Evolutionary conservation across 2,797 vertebrate species (phyloP).

Genomic region (Malurus leucopterus): DNA sequence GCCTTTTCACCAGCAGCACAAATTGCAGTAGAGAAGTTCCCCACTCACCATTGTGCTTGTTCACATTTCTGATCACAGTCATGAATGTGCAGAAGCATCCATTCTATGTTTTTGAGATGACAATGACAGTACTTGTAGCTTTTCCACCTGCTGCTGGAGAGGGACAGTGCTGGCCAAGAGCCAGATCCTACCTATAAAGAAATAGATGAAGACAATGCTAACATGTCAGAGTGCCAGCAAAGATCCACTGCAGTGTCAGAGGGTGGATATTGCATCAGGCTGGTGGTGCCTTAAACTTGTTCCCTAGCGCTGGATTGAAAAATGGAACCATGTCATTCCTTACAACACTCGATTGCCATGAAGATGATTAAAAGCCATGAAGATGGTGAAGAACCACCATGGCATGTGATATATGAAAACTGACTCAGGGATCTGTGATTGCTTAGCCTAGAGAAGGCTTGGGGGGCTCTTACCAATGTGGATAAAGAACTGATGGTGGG

Average conservation of each 20-base stretch:
- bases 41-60: not conserved
- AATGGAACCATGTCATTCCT: not conserved
- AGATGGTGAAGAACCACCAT: not conserved
- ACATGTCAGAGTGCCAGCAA: not conserved
- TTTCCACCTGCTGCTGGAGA: not conserved
- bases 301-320: not conserved
- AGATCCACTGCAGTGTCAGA: not conserved
- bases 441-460: not conserved
- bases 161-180: not conserved
- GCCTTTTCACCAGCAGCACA: not conserved
- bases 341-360: not conserved
- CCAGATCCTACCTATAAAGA: not conserved
- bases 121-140: not conserved
- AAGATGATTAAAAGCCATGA: not conserved
- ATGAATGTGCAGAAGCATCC: rapidly evolving
- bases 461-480: not conserved
- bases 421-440: not conserved
- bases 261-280: not conserved
- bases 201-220: not conserved
- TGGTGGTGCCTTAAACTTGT: not conserved
- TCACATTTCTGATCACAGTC: not conserved
- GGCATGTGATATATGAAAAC: rapidly evolving
- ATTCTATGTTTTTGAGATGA: not conserved
- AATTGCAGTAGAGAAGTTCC: not conserved
- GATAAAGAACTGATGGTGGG: not conserved